Conservation (phyloP, 2,113 vertebrate genomes). For the Tinamus guttatus region DNA sequence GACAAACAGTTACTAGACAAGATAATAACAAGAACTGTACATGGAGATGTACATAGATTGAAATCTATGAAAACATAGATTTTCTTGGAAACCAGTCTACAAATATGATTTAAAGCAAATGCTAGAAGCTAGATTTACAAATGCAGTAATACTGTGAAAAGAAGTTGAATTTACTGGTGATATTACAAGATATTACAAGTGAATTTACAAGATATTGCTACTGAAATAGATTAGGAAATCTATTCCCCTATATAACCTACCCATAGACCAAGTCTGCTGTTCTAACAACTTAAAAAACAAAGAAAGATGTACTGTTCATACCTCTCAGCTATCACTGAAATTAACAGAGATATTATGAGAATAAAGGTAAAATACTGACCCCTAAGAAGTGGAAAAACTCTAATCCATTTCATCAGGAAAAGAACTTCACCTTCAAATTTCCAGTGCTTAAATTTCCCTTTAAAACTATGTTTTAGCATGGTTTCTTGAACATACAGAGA, state of each 20-base stretch:
- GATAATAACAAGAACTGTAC: background rate
- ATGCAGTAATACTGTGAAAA: background rate
- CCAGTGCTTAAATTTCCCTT: background rate
- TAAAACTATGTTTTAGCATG: background rate
- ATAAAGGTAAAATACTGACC: background rate
- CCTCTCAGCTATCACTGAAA: background rate
- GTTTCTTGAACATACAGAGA: background rate
- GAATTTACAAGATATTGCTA: background rate
- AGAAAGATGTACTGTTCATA: background rate
- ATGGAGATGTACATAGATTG: no score
- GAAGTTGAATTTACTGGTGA: background rate
- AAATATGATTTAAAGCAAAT: background rate
- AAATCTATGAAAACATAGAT: background rate
- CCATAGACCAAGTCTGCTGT: background rate
- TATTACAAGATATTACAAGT: no score
- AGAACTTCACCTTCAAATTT: background rate
- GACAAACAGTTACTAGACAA: background rate
- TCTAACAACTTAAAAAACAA: background rate
- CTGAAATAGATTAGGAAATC: background rate
- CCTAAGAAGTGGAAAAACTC: background rate
- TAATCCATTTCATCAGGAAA: background rate
- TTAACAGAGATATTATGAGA: background rate
- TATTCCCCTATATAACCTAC: background rate
- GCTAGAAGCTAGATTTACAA: background rate
- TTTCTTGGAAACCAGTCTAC: background rate